These are phyloP conservation scores for Semnopithecus entellus DNA, from an alignment of 2,113 vertebrate species.

Conservation along the genomic window DNA sequence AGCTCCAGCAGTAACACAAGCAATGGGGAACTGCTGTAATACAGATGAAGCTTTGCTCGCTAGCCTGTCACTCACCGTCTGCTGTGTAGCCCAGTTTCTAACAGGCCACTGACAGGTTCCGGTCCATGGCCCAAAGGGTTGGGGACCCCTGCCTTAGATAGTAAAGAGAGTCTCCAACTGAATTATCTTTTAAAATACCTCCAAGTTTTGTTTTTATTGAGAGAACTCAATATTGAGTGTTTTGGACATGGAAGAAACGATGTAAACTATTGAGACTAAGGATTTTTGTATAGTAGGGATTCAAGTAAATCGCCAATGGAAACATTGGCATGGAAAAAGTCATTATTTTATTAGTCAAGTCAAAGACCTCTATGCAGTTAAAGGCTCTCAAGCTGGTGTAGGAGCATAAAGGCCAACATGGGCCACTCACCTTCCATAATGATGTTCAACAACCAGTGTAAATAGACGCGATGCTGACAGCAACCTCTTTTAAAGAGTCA, in stretches of 20 bases:
- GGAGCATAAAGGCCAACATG: neutral
- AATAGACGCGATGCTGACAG: neutral
- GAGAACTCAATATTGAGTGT: neutral
- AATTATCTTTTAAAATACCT: neutral
- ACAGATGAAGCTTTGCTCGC: too few relatives aligned
- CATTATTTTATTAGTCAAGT: neutral
- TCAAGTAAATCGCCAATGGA: neutral
- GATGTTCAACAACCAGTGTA: neutral
- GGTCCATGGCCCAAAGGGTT: too few relatives aligned
- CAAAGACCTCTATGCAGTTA: neutral
- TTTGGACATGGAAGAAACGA: neutral
- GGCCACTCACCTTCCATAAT: neutral
- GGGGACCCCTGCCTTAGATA: neutral
- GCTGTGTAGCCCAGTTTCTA: too few relatives aligned
- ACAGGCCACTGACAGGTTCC: too few relatives aligned
- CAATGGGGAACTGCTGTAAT: too few relatives aligned
- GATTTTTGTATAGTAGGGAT: neutral
- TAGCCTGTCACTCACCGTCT: too few relatives aligned
- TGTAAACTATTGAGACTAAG: neutral
- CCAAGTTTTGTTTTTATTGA: neutral
- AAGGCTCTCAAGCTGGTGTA: neutral
- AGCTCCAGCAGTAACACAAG: too few relatives aligned
- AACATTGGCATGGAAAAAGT: neutral
- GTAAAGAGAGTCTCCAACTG: neutral
- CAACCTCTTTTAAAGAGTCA: too few relatives aligned